Evolutionary conservation across 2,888 invertebrate species (phyloP).

Genomic region (Cenopis cana): DNA sequence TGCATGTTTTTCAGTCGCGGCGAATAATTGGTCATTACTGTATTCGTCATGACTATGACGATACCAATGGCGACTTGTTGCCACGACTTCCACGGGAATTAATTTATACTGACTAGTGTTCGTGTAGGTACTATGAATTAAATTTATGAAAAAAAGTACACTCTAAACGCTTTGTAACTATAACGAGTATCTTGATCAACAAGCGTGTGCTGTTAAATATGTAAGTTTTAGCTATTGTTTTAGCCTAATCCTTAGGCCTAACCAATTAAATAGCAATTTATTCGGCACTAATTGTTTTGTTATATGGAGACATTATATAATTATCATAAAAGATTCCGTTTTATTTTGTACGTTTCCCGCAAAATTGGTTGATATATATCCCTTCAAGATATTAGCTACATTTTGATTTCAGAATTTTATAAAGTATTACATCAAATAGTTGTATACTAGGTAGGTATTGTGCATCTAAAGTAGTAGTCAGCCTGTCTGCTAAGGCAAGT

Average conservation of each 20-base stretch:
- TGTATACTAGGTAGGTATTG: too few species aligned
- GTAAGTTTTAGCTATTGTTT: slow-evolving; percentile 21
- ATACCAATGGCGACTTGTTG: slow-evolving; percentile 78
- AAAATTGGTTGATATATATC: background rate
- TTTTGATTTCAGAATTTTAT: too few species aligned
- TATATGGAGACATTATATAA: slow-evolving; percentile 27
- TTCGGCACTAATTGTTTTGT: slow-evolving; percentile 38
- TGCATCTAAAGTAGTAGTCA: background rate
- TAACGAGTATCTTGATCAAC: background rate
- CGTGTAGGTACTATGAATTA: slow-evolving; percentile 25
- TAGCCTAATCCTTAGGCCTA: too few species aligned
- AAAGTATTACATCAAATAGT: too few species aligned
- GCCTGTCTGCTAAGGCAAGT: too few species aligned
- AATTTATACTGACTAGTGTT: slow-evolving; percentile 51
- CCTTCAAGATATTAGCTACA: too few species aligned
- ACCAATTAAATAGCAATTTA: slow-evolving; percentile 29
- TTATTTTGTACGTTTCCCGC: slow-evolving; percentile 1
- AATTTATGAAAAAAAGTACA: background rate
- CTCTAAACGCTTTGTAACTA: background rate
- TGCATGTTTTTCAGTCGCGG: slow-evolving; percentile 66
- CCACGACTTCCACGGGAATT: slow-evolving; percentile 69
- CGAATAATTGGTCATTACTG: slow-evolving; percentile 79
- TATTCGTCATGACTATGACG: slow-evolving; percentile 22
- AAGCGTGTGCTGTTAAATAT: slow-evolving; percentile 25
- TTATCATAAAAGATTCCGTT: slow-evolving; percentile 16